Conservation (phyloP, 1,140 invertebrate species). For the Hypothenemus hampei region DNA sequence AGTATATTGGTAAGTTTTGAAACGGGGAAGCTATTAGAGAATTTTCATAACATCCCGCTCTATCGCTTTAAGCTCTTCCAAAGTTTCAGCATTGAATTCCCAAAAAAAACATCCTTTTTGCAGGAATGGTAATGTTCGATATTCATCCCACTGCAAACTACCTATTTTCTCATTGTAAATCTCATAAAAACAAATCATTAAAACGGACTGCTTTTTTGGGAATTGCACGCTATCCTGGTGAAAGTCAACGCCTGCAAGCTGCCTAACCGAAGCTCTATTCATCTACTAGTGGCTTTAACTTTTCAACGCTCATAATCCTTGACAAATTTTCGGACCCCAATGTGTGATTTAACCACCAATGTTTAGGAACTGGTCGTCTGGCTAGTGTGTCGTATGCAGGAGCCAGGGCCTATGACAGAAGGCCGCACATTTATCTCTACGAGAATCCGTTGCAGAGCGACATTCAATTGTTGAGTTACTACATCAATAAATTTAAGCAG, state of each 20-base stretch:
- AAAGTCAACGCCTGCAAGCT: too few species aligned
- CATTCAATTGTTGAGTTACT: conserved; percentile 45
- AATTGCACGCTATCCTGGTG: too few species aligned
- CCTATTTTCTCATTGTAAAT: conserved; percentile 16
- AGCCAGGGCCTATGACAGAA: conserved; percentile 65
- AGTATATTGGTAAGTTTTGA: conserved; percentile 53
- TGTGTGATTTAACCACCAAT: conserved; percentile 26
- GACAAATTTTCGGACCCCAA: background rate
- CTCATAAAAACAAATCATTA: too few species aligned
- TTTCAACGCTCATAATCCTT: background rate
- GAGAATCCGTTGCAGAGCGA: conserved; percentile 46
- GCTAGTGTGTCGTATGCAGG: conserved; percentile 74
- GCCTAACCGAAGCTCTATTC: too few species aligned
- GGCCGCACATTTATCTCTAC: conserved; percentile 63
- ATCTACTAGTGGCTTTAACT: too few species aligned
- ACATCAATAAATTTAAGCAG: conserved; percentile 45
- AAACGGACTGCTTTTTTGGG: too few species aligned
- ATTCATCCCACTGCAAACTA: conserved; percentile 10
- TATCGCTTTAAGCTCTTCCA: background rate
- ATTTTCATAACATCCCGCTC: background rate
- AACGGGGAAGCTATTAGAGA: background rate
- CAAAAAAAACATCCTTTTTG: background rate
- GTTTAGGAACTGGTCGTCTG: conserved; percentile 63
- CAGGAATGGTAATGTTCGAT: conserved; percentile 18
- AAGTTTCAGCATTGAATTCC: background rate